Conservation (phyloP, 2,888 invertebrate genomes). For the Dusona sp. region DNA sequence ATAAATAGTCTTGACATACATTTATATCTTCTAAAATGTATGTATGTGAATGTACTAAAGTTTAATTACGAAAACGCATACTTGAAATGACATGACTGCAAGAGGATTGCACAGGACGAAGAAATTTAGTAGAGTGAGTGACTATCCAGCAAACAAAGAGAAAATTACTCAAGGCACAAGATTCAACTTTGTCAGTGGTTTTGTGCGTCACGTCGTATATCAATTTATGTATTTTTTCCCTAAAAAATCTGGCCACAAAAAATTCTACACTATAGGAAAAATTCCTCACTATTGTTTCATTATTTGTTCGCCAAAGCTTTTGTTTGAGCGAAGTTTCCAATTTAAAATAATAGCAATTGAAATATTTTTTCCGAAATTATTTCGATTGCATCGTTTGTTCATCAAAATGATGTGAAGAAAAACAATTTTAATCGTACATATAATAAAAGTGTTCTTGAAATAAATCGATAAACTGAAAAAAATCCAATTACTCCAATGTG, state of each 20-base stretch:
- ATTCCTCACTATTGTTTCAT: background rate
- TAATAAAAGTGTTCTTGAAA: background rate
- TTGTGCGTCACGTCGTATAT: conserved; percentile 15
- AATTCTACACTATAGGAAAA: background rate
- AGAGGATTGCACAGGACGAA: background rate
- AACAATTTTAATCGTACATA: background rate
- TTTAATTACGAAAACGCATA: conserved; percentile 52
- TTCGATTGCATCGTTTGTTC: too few relatives aligned
- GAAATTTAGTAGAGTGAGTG: conserved; percentile 1
- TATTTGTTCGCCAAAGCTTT: background rate
- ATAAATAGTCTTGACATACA: conserved; percentile 5
- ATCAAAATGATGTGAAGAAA: background rate
- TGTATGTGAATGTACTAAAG: conserved; percentile 18
- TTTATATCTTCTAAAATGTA: conserved; percentile 5
- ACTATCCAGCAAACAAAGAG: conserved; percentile 15
- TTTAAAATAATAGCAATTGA: background rate
- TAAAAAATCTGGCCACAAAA: background rate
- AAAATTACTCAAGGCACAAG: background rate
- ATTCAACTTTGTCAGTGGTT: conserved; percentile 17
- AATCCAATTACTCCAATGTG: background rate
- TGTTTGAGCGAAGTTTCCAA: background rate
- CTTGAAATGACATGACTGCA: conserved; percentile 27
- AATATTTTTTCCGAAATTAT: too few relatives aligned
- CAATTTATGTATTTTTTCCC: background rate
- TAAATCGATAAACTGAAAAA: background rate